Evolutionary conservation across 2,797 vertebrate genomes (phyloP).

Genomic region (Onychomys arenicola): DNA sequence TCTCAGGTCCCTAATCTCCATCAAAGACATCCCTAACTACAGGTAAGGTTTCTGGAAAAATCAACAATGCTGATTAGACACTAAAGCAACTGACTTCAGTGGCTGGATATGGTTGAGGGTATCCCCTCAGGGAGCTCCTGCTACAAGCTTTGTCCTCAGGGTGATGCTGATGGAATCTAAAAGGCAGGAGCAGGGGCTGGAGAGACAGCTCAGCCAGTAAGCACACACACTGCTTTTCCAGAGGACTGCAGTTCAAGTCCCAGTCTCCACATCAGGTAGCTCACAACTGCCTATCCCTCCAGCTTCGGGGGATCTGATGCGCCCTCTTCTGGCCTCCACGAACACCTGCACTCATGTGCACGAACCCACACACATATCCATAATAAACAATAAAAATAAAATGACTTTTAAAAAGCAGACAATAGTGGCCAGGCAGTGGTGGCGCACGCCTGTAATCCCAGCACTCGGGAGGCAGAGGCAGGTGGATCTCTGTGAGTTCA

Average conservation of each 20-base stretch:
- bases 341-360: neutral
- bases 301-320: neutral
- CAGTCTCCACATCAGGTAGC: neutral
- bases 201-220: neutral
- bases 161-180: neutral
- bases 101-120: neutral
- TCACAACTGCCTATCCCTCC: neutral
- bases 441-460: too few species aligned
- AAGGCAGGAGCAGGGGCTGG: neutral
- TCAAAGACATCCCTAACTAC: neutral
- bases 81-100: neutral
- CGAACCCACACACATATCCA: neutral
- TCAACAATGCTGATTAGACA: too few species aligned
- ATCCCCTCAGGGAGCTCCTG: neutral
- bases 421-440: too few species aligned
- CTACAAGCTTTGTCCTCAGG: neutral
- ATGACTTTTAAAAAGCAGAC: neutral
- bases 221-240: neutral
- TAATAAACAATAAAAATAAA: neutral
- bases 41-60: neutral
- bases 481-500: too few species aligned
- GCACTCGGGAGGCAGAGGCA: too few species aligned
- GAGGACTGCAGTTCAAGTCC: neutral
- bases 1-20: neutral
- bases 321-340: neutral